These are phyloP conservation scores for Pantelozetes paolii DNA, from an alignment of 2,888 invertebrate genomes.

Conservation along the genomic window DNA sequence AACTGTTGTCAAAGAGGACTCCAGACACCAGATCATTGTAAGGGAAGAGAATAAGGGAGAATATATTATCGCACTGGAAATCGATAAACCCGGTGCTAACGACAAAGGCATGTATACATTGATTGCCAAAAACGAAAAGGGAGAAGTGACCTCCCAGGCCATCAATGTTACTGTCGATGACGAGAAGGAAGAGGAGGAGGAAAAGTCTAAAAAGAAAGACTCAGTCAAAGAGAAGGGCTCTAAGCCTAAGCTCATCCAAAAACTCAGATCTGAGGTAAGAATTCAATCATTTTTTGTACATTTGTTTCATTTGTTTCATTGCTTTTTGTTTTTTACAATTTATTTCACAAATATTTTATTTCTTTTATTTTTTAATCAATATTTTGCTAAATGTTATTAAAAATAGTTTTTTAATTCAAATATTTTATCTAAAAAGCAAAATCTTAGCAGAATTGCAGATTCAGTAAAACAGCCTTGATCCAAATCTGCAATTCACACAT, in stretches of 20 bases:
- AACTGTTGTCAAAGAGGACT: constrained; percentile 69
- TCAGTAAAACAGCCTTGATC: no score
- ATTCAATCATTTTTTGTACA: neutral
- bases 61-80: constrained; percentile 83
- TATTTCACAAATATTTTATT: neutral
- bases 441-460: no score
- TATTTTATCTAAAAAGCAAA: no score
- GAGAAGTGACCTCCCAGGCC: constrained; percentile 83
- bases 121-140: constrained; percentile 93
- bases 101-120: constrained; percentile 65
- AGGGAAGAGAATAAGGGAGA: constrained; percentile 75
- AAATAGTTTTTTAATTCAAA: no score
- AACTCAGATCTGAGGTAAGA: constrained; percentile 43
- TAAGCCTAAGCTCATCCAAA: constrained; percentile 44
- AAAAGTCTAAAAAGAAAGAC: constrained; percentile 20
- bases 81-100: constrained; percentile 86
- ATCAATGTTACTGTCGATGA: constrained; percentile 75
- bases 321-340: neutral
- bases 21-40: constrained; percentile 69
- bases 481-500: no score
- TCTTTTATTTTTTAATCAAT: no score
- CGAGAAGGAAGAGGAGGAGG: constrained; percentile 42
- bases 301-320: neutral
- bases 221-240: constrained; percentile 42
- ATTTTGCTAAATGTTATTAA: no score